Base-by-base conservation (phyloP, 1,140 invertebrate genomes). In the Agrilus planipennis region DNA sequence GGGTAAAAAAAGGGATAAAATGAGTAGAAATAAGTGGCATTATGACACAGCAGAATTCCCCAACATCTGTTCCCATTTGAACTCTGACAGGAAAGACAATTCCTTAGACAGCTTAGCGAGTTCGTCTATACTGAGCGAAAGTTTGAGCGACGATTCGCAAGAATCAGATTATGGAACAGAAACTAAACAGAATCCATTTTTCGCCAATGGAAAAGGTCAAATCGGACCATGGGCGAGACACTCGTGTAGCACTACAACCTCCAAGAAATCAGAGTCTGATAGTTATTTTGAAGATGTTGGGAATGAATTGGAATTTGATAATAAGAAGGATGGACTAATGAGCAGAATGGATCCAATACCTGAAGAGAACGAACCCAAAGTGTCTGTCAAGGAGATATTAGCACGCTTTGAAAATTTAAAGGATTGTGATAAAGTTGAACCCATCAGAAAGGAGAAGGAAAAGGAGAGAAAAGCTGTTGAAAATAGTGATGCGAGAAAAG, bases 381-480 rank as follows among this genome's bases (percentile, higher is more conserved):
- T 84, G 43, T 84, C 81, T 41, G 82, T 86, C 20, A 78, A 80
- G 47, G 81, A 84, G 50, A 84, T 86, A 46, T 62, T 86, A 38
- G 80, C 80, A 20, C 69, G 81, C 34, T 84, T 86, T 58, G 82
- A 86, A 53, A 83, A 82, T 57, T 67, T 85, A 30, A 52, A 55
- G 23, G 56, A 50, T 7, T n/a, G n/a, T n/a, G n/a, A n/a, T n/a
- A n/a, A n/a, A n/a, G n/a, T n/a, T n/a, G n/a, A n/a, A n/a, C n/a
- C n/a, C n/a, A n/a, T n/a, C n/a, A n/a, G n/a, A n/a, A n/a, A n/a
- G n/a, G 53, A 53, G 23, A 43, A 52, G 15, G 34, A 41, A 18
- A 41, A 44, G n/a, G 44, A 46, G 7, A 16, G 2, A 5, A 41
- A 39, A 11, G 45, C 43, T 31, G n/a, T 34, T 7, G 43, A 43